These are phyloP conservation scores for Hydroisotoma schaefferi DNA, from an alignment of 2,888 invertebrate species.

Conservation along the genomic window DNA sequence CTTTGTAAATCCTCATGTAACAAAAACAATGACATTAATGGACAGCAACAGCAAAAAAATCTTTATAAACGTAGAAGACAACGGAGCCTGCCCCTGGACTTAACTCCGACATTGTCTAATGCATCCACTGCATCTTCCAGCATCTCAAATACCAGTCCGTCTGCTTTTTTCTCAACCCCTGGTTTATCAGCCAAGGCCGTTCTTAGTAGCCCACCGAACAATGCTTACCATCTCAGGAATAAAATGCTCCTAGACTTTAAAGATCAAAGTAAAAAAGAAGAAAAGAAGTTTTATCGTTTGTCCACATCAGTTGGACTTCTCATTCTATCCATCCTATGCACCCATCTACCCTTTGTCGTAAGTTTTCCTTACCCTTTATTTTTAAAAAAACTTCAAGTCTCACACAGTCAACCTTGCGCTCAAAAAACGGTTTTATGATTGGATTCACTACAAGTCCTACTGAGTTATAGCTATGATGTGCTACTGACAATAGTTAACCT, in stretches of 20 bases:
- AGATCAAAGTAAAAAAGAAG: constrained; percentile 23
- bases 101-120: constrained; percentile 38
- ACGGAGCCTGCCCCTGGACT: constrained; percentile 30
- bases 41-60: constrained; percentile 4
- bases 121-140: constrained; percentile 41
- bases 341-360: constrained; percentile 39
- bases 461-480: not conserved
- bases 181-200: constrained; percentile 41
- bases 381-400: not conserved
- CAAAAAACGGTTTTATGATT: not conserved
- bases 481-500: no score
- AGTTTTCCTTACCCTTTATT: constrained; percentile 18
- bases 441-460: not conserved
- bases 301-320: constrained; percentile 39
- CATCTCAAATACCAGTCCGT: constrained; percentile 36
- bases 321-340: constrained; percentile 36
- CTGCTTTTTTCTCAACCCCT: constrained; percentile 38
- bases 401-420: not conserved
- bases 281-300: constrained; percentile 29
- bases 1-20: constrained; percentile 33
- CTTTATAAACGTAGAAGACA: constrained; percentile 11
- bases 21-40: constrained; percentile 1
- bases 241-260: constrained; percentile 34
- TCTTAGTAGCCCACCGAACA: constrained; percentile 35
- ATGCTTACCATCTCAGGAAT: constrained; percentile 27